phyloP scores from a whole-genome alignment of 2,797 vertebrate species.

The Pseudochaenichthys georgianus region DNA sequence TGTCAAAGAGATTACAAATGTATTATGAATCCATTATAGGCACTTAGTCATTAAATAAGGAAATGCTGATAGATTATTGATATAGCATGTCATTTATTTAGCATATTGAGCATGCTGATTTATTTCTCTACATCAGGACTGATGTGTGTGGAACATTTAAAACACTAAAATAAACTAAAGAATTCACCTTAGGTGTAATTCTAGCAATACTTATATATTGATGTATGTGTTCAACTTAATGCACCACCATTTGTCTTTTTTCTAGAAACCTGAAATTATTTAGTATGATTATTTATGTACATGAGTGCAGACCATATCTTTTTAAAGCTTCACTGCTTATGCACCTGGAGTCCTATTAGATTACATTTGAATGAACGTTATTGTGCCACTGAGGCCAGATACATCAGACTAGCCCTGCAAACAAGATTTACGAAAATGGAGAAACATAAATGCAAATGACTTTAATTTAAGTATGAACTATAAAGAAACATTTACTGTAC shows the following conservation, averaged over 20 bases:
- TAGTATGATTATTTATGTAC: too few relatives aligned
- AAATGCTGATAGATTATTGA: neutral
- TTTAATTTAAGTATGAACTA: neutral
- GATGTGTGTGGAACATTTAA: too few relatives aligned
- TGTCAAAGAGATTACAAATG: constrained; percentile 10
- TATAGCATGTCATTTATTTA: neutral
- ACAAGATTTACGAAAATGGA: neutral
- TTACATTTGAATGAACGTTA: neutral
- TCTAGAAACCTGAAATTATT: too few relatives aligned
- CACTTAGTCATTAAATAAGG: constrained; percentile 21
- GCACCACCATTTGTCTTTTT: too few relatives aligned
- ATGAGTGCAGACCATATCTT: neutral
- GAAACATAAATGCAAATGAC: neutral
- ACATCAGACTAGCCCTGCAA: neutral
- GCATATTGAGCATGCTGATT: neutral
- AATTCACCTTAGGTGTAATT: neutral
- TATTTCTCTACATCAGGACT: neutral
- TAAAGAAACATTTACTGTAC: neutral
- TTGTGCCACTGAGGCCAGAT: neutral
- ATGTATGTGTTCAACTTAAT: too few relatives aligned
- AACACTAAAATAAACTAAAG: neutral
- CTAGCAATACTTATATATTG: too few relatives aligned
- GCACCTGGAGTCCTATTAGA: neutral
- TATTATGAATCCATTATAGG: constrained; percentile 17
- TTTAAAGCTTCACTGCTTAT: neutral